Evolutionary conservation across 1,140 invertebrate species (phyloP), one percentile per base, ranked within the genome.

Genomic region (Rhopalosiphum maidis): DNA sequence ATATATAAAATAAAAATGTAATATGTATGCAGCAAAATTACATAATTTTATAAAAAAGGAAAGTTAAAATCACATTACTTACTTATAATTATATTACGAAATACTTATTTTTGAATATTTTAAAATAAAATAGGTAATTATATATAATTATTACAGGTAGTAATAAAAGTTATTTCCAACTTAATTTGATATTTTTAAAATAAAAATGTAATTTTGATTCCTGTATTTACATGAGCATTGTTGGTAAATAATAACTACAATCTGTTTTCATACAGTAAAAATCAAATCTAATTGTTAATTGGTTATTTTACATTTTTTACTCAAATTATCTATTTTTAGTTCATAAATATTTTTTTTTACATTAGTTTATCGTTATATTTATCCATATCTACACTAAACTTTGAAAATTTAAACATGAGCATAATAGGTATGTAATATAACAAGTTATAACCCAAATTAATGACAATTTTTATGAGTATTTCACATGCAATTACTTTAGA

Each of bases 401-500:
- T 15, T 18, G 5, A 77, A 77, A 11, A 60, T 60, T 25, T 30
- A 30, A 30, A 60, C 25, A 60, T 51, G 15, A 51, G 15, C 21
- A 30, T 60, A 30, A 11, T 25, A 60, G 3, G 25, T 11, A 60
- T 30, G 55, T 25, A 60, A 60, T 25, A 60, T 11, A 60, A 60
- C 25, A 60, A 60, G 55, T 60, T 68, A 68, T n/a, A 77, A 35
- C 15, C 60, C 15, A 68, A 0, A 77, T 77, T 5, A 77, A 77
- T 77, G 15, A n/a, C 4, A n/a, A 77, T 77, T 77, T 77, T 77
- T 77, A 77, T n/a, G 60, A 77, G 30, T 77, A 77, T 77, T 77
- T 77, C 60, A n/a, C 60, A 77, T 77, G 60, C 60, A 77, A 77
- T 77, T 77, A 77, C 60, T 77, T 77, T 77, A 77, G 60, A 18